Evolutionary conservation across 2,797 vertebrate genomes (phyloP).

Genomic region (Atherinosoma microstoma): DNA sequence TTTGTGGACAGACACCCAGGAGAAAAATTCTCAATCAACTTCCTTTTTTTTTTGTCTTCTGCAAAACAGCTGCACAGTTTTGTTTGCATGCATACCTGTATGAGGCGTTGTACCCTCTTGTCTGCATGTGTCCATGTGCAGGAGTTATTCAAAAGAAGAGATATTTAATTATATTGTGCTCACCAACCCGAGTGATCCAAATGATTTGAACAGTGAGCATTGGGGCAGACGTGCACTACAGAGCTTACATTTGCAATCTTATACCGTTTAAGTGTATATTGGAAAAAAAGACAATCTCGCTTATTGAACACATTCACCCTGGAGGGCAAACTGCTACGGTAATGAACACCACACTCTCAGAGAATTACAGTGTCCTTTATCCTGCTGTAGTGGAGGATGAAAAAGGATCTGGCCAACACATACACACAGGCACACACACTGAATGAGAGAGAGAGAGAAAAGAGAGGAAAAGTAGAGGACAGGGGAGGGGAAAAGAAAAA

Average conservation of each 20-base stretch:
- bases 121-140: constrained; percentile 49
- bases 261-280: constrained; percentile 86
- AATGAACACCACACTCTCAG: constrained; percentile 91
- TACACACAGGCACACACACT: constrained; percentile 33
- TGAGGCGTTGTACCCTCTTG: constrained; percentile 22
- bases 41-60: constrained; percentile 8
- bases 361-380: constrained; percentile 93
- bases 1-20: constrained; percentile 25
- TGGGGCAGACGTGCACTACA: constrained; percentile 78
- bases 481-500: constrained; percentile 34
- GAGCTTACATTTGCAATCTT: constrained; percentile 84
- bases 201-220: constrained; percentile 83
- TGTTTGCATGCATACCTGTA: constrained; percentile 2
- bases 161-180: constrained; percentile 83
- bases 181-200: constrained; percentile 81
- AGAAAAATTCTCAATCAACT: constrained; percentile 44
- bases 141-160: constrained; percentile 74
- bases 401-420: constrained; percentile 73
- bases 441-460: neutral
- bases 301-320: constrained; percentile 89
- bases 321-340: constrained; percentile 89
- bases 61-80: constrained; percentile 20
- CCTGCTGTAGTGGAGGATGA: constrained; percentile 82
- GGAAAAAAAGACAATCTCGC: constrained; percentile 87
- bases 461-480: neutral